Conservation (phyloP, 35 echinoderm and acorn worm genomes). For the Chiridota heheva region DNA sequence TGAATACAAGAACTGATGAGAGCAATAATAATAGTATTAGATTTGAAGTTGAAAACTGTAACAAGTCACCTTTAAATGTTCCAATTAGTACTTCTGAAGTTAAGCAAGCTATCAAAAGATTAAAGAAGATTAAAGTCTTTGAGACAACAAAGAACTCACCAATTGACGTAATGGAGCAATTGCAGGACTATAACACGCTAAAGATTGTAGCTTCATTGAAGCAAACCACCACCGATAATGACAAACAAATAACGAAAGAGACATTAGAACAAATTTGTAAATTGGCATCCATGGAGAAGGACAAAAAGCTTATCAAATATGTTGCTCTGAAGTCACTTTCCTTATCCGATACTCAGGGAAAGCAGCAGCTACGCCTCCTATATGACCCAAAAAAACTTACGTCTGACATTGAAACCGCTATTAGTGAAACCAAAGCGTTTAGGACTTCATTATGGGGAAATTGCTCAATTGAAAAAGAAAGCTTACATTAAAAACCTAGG, state of each 20-base stretch:
- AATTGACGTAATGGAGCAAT: neutral
- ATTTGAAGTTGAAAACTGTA: too few relatives aligned
- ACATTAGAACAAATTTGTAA: neutral
- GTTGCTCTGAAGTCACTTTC: neutral
- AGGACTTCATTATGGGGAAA: neutral
- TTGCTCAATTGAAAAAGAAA: neutral
- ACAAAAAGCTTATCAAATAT: neutral
- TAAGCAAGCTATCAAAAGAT: too few relatives aligned
- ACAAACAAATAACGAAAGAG: neutral
- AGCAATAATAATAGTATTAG: too few relatives aligned
- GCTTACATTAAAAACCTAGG: neutral
- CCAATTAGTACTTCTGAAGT: too few relatives aligned
- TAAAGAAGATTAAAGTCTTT: too few relatives aligned
- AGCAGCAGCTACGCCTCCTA: neutral
- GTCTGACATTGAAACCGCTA: neutral
- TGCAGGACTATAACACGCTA: neutral
- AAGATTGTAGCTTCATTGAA: neutral
- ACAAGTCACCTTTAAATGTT: too few relatives aligned
- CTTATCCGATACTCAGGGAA: neutral
- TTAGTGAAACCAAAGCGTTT: neutral
- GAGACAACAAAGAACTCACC: neutral
- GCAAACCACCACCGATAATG: neutral
- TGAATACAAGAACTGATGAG: too few relatives aligned
- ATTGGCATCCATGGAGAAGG: conserved; percentile 7
- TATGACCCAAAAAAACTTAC: neutral